Evolutionary conservation across 2,797 vertebrate genomes (phyloP).

Genomic region (Melopsittacus undulatus): DNA sequence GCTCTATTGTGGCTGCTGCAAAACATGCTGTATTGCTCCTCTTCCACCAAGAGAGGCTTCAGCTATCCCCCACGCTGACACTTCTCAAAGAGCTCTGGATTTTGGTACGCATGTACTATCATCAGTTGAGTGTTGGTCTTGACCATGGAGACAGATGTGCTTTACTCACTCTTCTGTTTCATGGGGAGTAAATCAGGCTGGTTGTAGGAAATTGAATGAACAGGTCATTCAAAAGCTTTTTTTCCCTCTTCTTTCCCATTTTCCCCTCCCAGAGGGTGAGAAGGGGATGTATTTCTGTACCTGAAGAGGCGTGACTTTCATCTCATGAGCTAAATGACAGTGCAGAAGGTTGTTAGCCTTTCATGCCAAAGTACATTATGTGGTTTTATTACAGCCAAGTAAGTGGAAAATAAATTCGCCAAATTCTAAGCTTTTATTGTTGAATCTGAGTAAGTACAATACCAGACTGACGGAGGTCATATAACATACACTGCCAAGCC

Average conservation of each 20-base stretch:
- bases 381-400: not conserved
- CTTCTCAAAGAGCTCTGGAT: not conserved
- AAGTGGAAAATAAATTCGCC: slow-evolving; percentile 1
- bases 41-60: not conserved
- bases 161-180: not conserved
- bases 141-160: not conserved
- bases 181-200: not conserved
- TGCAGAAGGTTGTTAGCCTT: not conserved
- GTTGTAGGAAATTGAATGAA: not conserved
- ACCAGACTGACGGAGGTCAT: not conserved
- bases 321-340: not conserved
- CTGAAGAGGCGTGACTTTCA: not conserved
- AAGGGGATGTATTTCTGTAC: not conserved
- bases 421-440: not conserved
- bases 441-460: not conserved
- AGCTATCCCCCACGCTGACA: not conserved
- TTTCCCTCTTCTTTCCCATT: not conserved
- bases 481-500: not conserved
- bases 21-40: not conserved
- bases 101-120: not conserved
- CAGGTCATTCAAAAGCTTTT: not conserved
- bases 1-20: not conserved
- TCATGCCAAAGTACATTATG: not conserved
- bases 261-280: not conserved
- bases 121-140: not conserved